Conservation (phyloP, 2,888 invertebrate species). For the Ectemnius cavifrons region DNA sequence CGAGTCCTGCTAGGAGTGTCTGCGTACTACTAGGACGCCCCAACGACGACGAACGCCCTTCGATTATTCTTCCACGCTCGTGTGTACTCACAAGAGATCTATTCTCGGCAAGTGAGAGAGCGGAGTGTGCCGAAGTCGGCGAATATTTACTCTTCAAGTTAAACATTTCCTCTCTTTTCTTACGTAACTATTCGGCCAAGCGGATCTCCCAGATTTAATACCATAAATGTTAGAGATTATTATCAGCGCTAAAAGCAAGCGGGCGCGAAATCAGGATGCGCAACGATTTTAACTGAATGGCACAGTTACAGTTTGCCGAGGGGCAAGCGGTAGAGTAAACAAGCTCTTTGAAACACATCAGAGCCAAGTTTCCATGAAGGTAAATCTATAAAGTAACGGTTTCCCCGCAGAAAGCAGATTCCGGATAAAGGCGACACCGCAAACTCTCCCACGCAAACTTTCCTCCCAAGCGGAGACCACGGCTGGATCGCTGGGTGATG, state of each 20-base stretch:
- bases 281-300: too few relatives aligned
- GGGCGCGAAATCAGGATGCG: too few relatives aligned
- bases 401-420: slow-evolving; percentile 1
- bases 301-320: too few relatives aligned
- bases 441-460: slow-evolving; percentile 2
- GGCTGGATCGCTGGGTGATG: neutral
- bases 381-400: slow-evolving; percentile 6
- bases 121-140: neutral
- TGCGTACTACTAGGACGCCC: neutral
- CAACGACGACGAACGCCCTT: slow-evolving; percentile 1
- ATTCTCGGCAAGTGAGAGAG: neutral
- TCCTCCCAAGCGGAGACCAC: neutral
- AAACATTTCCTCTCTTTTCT: neutral
- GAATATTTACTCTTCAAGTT: slow-evolving; percentile 2
- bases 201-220: too few relatives aligned
- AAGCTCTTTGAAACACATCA: neutral
- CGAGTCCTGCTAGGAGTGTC: too few relatives aligned
- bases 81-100: slow-evolving; percentile 2
- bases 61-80: slow-evolving; percentile 1
- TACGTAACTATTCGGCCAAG: too few relatives aligned
- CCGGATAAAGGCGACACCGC: slow-evolving; percentile 5
- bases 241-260: too few relatives aligned
- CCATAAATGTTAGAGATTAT: too few relatives aligned
- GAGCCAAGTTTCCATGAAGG: neutral
- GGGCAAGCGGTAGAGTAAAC: too few relatives aligned